These are phyloP conservation scores for Camponotus vicinus DNA, from an alignment of 1,140 invertebrate species.

Conservation along the genomic window DNA sequence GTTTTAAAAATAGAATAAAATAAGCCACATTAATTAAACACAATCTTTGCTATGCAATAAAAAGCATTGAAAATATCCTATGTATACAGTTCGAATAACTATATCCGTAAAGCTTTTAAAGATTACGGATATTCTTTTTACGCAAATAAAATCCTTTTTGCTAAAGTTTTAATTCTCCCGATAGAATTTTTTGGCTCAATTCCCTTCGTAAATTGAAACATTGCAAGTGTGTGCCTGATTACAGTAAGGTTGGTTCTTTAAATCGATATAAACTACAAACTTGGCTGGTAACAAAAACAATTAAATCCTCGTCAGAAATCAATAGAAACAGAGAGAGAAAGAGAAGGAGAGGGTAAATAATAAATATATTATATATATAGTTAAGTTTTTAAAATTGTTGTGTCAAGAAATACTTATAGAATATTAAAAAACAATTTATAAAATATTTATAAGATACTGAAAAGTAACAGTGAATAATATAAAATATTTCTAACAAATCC, in stretches of 20 bases:
- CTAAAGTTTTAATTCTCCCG: conserved; percentile 1
- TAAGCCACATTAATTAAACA: too few species aligned
- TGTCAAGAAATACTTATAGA: background rate
- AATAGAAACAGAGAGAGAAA: background rate
- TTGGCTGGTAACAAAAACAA: background rate
- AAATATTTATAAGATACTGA: background rate
- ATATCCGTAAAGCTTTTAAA: too few species aligned
- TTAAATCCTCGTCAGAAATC: background rate
- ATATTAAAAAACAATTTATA: background rate
- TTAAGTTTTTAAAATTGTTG: background rate
- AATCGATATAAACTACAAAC: background rate
- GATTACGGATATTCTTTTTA: background rate
- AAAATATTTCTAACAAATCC: background rate
- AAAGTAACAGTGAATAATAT: background rate
- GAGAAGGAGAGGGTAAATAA: background rate
- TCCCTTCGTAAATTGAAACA: conserved; percentile 21
- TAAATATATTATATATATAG: background rate
- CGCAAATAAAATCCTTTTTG: background rate
- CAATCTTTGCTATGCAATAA: too few species aligned
- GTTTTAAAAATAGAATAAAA: too few species aligned
- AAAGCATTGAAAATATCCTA: too few species aligned
- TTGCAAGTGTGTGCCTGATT: background rate
- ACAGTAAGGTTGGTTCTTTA: background rate
- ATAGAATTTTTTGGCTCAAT: background rate
- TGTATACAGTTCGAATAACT: background rate